phyloP scores from a whole-genome alignment of 2,113 vertebrate genomes.

The Euleptes europaea region DNA sequence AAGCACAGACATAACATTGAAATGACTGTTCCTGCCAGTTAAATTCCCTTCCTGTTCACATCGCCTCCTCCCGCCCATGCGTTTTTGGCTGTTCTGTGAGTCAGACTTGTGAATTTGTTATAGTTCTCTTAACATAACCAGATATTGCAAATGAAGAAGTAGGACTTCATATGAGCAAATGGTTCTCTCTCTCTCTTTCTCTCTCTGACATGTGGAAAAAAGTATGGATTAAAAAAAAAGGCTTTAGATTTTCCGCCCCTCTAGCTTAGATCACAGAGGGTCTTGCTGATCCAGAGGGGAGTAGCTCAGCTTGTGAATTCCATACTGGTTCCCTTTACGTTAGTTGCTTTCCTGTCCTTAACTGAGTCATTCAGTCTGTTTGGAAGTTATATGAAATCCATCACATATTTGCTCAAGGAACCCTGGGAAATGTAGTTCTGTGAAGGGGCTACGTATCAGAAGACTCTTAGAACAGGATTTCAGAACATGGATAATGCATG shows the following conservation, averaged over 20 bases:
- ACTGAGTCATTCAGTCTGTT: not conserved
- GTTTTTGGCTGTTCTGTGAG: not conserved
- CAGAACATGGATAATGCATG: too few species aligned
- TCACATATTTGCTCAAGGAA: too few species aligned
- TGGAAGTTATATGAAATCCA: not conserved
- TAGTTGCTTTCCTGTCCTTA: not conserved
- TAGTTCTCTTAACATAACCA: not conserved
- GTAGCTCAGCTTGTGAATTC: not conserved
- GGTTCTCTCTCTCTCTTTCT: too few species aligned
- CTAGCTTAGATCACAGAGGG: not conserved
- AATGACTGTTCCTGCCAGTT: not conserved
- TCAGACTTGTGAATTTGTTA: not conserved
- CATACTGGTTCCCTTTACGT: not conserved
- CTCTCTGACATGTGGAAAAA: too few species aligned
- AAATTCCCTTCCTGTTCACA: not conserved
- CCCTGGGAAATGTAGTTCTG: too few species aligned
- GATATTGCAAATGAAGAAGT: not conserved
- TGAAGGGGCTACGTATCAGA: too few species aligned
- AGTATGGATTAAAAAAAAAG: not conserved
- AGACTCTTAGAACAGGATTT: too few species aligned
- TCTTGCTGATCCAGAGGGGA: too few species aligned
- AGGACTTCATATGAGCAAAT: not conserved
- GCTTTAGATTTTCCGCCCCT: not conserved
- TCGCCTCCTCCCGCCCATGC: not conserved
- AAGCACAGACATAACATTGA: not conserved